phyloP scores from a whole-genome alignment of 1,140 invertebrate species.

The Lucilia sericata region DNA sequence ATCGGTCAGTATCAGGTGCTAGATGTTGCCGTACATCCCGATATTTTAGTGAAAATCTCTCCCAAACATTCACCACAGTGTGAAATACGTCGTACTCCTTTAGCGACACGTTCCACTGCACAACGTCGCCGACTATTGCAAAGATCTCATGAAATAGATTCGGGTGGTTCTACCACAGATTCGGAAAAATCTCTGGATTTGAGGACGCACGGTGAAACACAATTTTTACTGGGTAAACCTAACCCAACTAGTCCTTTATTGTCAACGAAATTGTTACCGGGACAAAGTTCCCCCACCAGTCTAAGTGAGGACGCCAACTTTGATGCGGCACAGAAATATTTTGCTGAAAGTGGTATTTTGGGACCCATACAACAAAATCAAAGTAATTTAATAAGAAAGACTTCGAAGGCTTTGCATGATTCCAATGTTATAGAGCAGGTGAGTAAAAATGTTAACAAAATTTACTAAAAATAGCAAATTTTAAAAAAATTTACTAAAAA shows the following conservation, averaged over 20 bases:
- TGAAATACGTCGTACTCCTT: background rate
- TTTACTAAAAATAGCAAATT: no score
- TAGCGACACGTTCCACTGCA: slow-evolving; percentile 17
- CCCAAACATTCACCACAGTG: slow-evolving; percentile 46
- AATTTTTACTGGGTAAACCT: background rate
- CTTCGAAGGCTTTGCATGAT: slow-evolving; percentile 52
- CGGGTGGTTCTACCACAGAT: slow-evolving; percentile 48
- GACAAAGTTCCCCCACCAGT: background rate
- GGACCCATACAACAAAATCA: slow-evolving; percentile 45
- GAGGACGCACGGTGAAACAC: background rate
- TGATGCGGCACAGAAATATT: slow-evolving; percentile 51
- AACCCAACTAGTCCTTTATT: background rate
- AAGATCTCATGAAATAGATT: slow-evolving; percentile 48
- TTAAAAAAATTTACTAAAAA: no score
- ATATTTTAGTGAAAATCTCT: slow-evolving; percentile 50
- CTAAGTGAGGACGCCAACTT: slow-evolving; percentile 38
- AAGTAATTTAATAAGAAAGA: slow-evolving; percentile 48
- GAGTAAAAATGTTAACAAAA: slow-evolving; percentile 34
- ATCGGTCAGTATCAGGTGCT: slow-evolving; percentile 47
- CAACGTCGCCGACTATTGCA: slow-evolving; percentile 44
- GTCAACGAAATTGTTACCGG: background rate
- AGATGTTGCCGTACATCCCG: slow-evolving; percentile 51
- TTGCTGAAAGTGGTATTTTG: slow-evolving; percentile 52
- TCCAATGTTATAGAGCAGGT: slow-evolving; percentile 51
- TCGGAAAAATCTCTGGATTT: slow-evolving; percentile 43